Evolutionary conservation across 2,113 vertebrate species (phyloP).

Genomic region (Progne subis): DNA sequence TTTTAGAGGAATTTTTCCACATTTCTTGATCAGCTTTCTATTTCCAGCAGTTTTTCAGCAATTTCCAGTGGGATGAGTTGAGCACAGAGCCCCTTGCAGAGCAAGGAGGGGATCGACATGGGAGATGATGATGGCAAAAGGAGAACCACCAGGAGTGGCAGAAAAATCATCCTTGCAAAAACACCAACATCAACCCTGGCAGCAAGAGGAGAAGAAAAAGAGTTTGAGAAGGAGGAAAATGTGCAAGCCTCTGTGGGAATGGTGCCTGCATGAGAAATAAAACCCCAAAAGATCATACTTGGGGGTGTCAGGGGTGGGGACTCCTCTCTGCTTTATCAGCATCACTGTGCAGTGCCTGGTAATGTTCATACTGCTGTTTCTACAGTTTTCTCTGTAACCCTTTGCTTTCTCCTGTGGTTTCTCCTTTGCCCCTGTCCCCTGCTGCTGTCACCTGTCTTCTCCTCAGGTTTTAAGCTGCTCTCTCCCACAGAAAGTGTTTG

Average conservation of each 20-base stretch:
- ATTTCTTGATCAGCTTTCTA: background rate
- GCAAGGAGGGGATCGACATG: accelerated
- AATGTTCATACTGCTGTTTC: background rate
- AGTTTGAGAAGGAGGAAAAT: background rate
- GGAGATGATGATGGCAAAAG: background rate
- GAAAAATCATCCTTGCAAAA: background rate
- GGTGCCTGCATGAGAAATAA: background rate
- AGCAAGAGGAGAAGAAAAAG: background rate
- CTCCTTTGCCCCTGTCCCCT: background rate
- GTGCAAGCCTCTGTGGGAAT: background rate
- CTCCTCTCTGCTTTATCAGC: background rate
- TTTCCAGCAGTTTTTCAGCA: background rate
- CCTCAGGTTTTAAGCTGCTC: background rate
- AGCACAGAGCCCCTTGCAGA: background rate
- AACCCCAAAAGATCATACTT: background rate
- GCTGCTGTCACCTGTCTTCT: background rate
- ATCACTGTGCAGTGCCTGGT: background rate
- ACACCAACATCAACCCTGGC: background rate
- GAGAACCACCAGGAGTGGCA: background rate
- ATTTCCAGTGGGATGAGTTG: background rate
- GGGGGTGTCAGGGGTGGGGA: background rate
- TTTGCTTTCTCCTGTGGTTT: background rate
- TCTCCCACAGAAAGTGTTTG: accelerated
- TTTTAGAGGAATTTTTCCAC: background rate
- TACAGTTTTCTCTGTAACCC: background rate